phyloP scores from a whole-genome alignment of 2,113 vertebrate species.

The Corydoras sp. region DNA sequence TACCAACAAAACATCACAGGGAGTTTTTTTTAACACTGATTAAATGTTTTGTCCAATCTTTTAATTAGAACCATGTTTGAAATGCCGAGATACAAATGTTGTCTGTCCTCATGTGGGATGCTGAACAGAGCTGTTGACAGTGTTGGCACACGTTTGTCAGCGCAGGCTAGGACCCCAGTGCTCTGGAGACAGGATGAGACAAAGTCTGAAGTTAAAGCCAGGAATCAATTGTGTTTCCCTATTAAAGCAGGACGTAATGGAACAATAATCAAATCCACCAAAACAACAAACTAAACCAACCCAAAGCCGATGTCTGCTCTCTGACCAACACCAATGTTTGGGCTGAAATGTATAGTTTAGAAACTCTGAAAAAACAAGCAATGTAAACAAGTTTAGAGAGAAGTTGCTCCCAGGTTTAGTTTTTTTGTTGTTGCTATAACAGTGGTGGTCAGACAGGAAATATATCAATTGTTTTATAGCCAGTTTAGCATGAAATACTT shows the following conservation, averaged over 20 bases:
- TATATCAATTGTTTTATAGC: neutral
- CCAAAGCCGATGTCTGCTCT: conserved; percentile 8
- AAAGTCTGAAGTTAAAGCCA: conserved; percentile 10
- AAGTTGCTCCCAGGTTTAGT: neutral
- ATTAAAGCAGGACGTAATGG: conserved; percentile 36
- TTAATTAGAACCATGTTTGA: conserved; percentile 29
- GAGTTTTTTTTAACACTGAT: conserved; percentile 1
- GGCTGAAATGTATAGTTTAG: conserved; percentile 22
- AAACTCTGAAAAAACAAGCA: conserved; percentile 38
- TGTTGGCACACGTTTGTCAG: conserved; percentile 24
- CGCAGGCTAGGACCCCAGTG: conserved; percentile 2
- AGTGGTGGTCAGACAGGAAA: neutral
- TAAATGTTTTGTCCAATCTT: conserved; percentile 19
- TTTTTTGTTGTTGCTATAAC: conserved; percentile 11
- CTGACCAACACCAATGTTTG: conserved; percentile 6
- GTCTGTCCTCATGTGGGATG: neutral
- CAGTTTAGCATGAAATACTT: conserved; percentile 15
- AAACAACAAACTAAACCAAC: conserved; percentile 32
- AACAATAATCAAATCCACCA: conserved; percentile 34
- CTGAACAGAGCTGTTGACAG: conserved; percentile 17
- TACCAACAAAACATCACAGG: neutral
- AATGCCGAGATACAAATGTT: conserved; percentile 12
- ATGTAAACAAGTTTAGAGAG: conserved; percentile 26
- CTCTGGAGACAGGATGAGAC: conserved; percentile 33
- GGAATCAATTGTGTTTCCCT: conserved; percentile 24